Conservation (phyloP, 2,797 vertebrate genomes). For the Delichon dasypus region DNA sequence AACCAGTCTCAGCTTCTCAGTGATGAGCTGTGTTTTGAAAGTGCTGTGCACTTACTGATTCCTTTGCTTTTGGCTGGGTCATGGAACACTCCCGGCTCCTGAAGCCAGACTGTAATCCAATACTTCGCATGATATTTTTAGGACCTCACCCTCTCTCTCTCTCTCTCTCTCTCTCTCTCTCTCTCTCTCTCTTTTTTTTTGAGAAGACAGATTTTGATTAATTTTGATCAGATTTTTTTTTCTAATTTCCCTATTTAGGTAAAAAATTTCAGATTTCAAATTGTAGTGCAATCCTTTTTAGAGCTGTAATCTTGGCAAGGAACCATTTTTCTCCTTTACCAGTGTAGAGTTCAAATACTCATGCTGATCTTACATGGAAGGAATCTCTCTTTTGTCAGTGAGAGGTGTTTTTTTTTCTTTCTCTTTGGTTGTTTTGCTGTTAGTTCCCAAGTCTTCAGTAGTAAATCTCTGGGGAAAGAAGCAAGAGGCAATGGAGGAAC, state of each 20-base stretch:
- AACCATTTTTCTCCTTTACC: not conserved
- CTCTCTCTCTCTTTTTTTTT: not conserved
- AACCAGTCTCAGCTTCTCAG: not conserved
- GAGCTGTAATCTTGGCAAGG: not conserved
- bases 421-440: not conserved
- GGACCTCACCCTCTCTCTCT: not conserved
- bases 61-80: not conserved
- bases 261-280: not conserved
- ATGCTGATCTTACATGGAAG: not conserved
- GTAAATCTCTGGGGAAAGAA: not conserved
- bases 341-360: not conserved
- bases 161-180: not conserved
- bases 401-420: not conserved
- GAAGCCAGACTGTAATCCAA: not conserved
- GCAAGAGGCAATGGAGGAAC: not conserved
- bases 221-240: not conserved
- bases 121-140: not conserved
- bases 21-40: not conserved
- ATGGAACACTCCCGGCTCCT: not conserved
- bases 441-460: not conserved
- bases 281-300: not conserved
- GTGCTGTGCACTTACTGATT: not conserved
- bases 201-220: not conserved
- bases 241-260: not conserved
- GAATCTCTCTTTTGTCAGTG: not conserved